These are phyloP conservation scores for Myotis planiceps DNA, from an alignment of 2,797 vertebrate genomes.

Conservation along the genomic window DNA sequence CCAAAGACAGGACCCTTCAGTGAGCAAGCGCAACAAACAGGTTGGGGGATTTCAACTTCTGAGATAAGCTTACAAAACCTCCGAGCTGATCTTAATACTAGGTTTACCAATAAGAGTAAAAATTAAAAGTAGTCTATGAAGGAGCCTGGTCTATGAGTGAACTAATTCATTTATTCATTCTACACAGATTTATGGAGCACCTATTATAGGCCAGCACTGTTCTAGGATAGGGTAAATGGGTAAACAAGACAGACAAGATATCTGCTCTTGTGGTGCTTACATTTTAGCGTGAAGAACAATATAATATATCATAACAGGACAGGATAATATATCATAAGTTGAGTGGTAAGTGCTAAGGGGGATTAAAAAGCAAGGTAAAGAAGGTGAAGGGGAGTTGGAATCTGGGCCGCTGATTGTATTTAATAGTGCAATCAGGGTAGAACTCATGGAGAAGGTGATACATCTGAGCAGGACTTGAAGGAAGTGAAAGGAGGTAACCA, in stretches of 20 bases:
- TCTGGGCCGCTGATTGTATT: not conserved
- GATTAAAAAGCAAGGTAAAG: not conserved
- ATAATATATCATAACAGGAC: not conserved
- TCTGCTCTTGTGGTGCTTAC: not conserved
- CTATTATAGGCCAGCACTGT: not conserved
- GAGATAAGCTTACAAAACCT: constrained; percentile 12
- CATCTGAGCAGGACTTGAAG: not conserved
- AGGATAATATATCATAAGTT: not conserved
- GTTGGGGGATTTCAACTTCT: constrained; percentile 44
- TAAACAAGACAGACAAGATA: not conserved
- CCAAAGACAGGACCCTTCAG: constrained; percentile 54
- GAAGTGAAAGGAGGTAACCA: not conserved
- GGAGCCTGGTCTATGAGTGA: not conserved
- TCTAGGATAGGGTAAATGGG: not conserved
- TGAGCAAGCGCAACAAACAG: constrained; percentile 34
- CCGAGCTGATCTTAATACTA: constrained; percentile 16
- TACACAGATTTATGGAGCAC: not conserved
- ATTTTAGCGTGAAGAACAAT: not conserved
- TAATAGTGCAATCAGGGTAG: not conserved
- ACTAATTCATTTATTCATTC: not conserved
- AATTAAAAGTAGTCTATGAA: not conserved
- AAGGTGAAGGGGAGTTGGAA: not conserved
- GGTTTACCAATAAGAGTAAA: not conserved
- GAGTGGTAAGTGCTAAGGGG: not conserved
- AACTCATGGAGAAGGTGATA: not conserved